Base-by-base conservation (phyloP, 1,140 invertebrate genomes). In the Pararge aegeria region DNA sequence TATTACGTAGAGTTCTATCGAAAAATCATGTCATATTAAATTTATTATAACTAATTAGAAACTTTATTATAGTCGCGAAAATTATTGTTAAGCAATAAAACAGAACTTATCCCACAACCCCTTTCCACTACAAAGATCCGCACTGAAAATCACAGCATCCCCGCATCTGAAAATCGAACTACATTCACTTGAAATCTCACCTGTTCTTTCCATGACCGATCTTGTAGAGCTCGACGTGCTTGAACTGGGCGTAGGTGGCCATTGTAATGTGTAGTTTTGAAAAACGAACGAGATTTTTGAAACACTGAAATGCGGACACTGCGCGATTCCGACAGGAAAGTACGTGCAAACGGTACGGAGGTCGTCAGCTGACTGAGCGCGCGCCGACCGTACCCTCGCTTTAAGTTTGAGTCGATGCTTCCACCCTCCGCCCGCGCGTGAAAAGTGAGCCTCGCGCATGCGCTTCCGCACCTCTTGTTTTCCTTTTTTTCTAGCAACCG, bases 191-290 rank as follows among this genome's bases (percentile, higher is more conserved):
- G 42, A 46, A 20, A 20, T 62, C 72, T 71, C 60, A 94, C 93
- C 93, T 93, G 89, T 93, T 93, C 84, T 94, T 94, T 78, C 93
- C 93, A 81, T 93, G 92, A 80, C 93, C 93, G 70, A 94, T 92
- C 81, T 93, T 93, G 90, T 94, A 93, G 73, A 94, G 92, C 86
- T 94, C 93, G 76, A 94, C 92, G 82, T 94, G 93, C 87, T 93
- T 93, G 87, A 93, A 94, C 65, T 93, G 92, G 75, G 93, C 92
- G 81, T 94, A 94, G 68, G 93, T 93, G 73, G 93, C 93, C 93
- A 94, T 94, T 86, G 77, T 76, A 37, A 27, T 62, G 57, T 59
- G 61, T 64, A 54, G 53, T 65, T 61, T 58, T n/a, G n/a, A 56
- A 64, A 67, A 75, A 73, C 76, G 66, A 74, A 68, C 68, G 78